These are phyloP conservation scores for Pegoplata infirma DNA, from an alignment of 2,888 invertebrate species.

Conservation along the genomic window DNA sequence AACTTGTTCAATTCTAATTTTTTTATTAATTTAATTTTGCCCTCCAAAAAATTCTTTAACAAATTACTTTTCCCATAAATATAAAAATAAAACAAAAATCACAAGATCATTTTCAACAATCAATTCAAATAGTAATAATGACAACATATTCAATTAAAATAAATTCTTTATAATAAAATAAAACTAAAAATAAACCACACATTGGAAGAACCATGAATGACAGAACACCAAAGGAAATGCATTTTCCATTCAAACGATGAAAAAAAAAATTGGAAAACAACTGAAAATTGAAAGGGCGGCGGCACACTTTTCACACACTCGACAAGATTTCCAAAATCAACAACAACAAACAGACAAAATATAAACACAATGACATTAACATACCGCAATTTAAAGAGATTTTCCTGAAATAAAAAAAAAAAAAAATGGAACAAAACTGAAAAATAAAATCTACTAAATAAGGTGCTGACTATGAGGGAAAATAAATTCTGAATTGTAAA, in stretches of 20 bases:
- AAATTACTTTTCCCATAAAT: constrained; percentile 55
- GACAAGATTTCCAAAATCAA: constrained; percentile 1
- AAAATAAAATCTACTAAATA: constrained; percentile 14
- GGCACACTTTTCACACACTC: constrained; percentile 46
- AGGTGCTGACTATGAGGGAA: neutral
- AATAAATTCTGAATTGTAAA: constrained; percentile 4
- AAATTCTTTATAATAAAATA: constrained; percentile 29
- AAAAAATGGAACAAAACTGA: too few species aligned
- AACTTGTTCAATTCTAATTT: constrained; percentile 16
- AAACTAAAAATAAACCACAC: constrained; percentile 33
- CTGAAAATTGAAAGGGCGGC: constrained; percentile 44
- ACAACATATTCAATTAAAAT: constrained; percentile 57
- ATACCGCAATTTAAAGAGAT: constrained; percentile 29
- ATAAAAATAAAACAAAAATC: too few species aligned
- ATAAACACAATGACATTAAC: constrained; percentile 36
- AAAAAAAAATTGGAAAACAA: too few species aligned
- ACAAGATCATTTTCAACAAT: constrained; percentile 50
- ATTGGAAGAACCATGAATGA: constrained; percentile 2
- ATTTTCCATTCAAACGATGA: constrained; percentile 21
- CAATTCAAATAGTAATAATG: constrained; percentile 59
- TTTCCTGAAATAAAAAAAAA: neutral
- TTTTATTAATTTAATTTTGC: constrained; percentile 9
- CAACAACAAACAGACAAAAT: neutral
- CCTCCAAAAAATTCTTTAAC: constrained; percentile 36
- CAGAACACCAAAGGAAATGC: constrained; percentile 28